Evolutionary conservation across 2,888 invertebrate genomes (phyloP).

Genomic region (Tuberolachnus salignus): DNA sequence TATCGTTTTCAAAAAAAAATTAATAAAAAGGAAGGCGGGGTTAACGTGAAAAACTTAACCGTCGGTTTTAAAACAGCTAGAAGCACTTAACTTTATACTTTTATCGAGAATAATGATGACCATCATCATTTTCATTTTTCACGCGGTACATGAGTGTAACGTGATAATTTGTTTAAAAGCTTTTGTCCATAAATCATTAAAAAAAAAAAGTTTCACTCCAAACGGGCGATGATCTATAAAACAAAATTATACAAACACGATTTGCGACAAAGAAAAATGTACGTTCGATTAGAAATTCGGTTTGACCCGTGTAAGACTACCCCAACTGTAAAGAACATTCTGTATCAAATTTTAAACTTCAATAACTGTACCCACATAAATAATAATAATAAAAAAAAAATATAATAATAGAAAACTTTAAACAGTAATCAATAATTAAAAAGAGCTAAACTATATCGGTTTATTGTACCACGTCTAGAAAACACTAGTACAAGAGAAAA

Average conservation of each 20-base stretch:
- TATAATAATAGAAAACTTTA: too few species aligned
- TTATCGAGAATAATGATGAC: conserved; percentile 1
- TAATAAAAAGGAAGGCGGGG: background rate
- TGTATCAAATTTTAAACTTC: too few species aligned
- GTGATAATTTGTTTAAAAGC: conserved; percentile 27
- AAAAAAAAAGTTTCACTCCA: conserved; percentile 8
- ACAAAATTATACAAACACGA: conserved; percentile 17
- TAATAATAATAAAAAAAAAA: too few species aligned
- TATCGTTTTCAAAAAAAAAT: too few species aligned
- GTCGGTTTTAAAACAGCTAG: background rate
- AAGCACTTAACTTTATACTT: conserved; percentile 12
- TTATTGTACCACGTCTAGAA: too few species aligned
- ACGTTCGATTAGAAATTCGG: too few species aligned
- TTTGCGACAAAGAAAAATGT: background rate
- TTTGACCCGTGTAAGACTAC: too few species aligned
- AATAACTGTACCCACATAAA: too few species aligned
- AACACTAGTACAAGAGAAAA: too few species aligned
- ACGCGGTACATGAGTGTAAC: conserved; percentile 6
- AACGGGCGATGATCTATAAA: background rate
- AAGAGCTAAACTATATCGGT: too few species aligned
- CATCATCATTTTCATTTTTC: background rate
- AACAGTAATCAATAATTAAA: too few species aligned
- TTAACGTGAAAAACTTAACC: background rate
- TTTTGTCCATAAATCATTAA: conserved; percentile 26
- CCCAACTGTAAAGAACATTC: too few species aligned